A percentile compares a stretch with the other conserved stretches of the same genome.
Conservation (phyloP, 2,888 invertebrate genomes). For the Poecilobothrus nobilitatus region DNA sequence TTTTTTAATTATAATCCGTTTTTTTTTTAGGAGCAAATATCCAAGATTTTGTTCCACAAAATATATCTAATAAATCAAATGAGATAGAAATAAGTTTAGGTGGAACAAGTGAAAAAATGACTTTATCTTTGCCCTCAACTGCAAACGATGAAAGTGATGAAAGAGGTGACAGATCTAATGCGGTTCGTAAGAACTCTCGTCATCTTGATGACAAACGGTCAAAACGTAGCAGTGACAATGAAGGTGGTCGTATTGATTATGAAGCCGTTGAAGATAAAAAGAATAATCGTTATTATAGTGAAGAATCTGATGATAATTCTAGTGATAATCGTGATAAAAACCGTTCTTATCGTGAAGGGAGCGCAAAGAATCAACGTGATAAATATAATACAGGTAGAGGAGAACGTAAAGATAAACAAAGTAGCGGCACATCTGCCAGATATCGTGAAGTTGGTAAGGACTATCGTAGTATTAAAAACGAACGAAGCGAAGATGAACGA, state of each 20-base stretch:
- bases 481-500: constrained; percentile 23
- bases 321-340: constrained; percentile 54
- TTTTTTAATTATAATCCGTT: not conserved
- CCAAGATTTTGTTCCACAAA: constrained; percentile 30
- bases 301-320: constrained; percentile 52
- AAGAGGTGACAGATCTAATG: constrained; percentile 25
- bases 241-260: constrained; percentile 36
- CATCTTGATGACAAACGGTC: constrained; percentile 18
- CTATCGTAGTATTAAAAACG: constrained; percentile 34
- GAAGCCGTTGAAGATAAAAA: constrained; percentile 32
- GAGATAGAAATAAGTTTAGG: constrained; percentile 26
- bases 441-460: constrained; percentile 36
- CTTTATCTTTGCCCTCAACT: constrained; percentile 33
- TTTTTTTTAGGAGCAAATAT: constrained; percentile 38
- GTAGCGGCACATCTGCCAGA: constrained; percentile 34
- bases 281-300: constrained; percentile 51
- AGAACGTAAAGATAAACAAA: constrained; percentile 23
- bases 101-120: constrained; percentile 29
- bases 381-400: constrained; percentile 37
- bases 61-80: constrained; percentile 17
- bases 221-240: constrained; percentile 33
- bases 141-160: constrained; percentile 39
- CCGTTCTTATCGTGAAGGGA: constrained; percentile 48
- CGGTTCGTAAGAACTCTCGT: constrained; percentile 12
- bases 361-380: constrained; percentile 32